A percentile compares a stretch with the other conserved stretches of the same genome.
phyloP scores from a whole-genome alignment of 1,140 invertebrate species.

The Diorhabda elongata region DNA sequence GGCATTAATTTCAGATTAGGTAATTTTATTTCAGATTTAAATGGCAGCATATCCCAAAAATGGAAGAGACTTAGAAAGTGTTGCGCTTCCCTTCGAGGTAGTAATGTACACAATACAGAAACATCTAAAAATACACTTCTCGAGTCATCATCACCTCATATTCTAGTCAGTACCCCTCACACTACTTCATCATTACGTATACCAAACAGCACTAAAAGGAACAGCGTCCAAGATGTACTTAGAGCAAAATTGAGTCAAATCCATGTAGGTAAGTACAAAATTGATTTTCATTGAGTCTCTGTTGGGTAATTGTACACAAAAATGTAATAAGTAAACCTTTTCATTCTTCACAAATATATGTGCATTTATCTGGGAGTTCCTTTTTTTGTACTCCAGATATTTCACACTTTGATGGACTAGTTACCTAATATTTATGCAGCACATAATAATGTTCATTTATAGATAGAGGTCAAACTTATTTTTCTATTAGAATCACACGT shows the following conservation, averaged over 20 bases:
- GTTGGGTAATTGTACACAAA: too few species aligned
- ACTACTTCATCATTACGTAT: constrained; percentile 53
- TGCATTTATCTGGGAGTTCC: too few species aligned
- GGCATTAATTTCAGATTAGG: neutral
- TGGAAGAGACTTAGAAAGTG: constrained; percentile 65
- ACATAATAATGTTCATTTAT: too few species aligned
- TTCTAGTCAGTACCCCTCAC: constrained; percentile 43
- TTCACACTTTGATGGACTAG: too few species aligned
- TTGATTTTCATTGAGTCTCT: neutral
- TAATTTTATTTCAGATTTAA: constrained; percentile 61
- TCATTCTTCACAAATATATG: too few species aligned
- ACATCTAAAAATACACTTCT: constrained; percentile 49
- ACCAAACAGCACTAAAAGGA: constrained; percentile 53
- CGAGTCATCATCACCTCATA: constrained; percentile 44
- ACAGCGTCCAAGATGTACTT: constrained; percentile 58
- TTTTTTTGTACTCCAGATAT: too few species aligned
- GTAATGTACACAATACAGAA: constrained; percentile 51
- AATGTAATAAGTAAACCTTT: too few species aligned
- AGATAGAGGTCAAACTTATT: too few species aligned
- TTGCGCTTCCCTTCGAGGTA: constrained; percentile 59
- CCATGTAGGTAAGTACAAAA: constrained; percentile 51
- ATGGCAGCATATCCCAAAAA: constrained; percentile 68
- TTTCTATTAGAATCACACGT: too few species aligned
- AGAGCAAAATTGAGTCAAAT: constrained; percentile 61
- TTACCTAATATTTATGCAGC: too few species aligned